Evolutionary conservation across 2,888 invertebrate genomes (phyloP), one percentile per base, ranked within the genome.

Genomic region (Myathropa florea): DNA sequence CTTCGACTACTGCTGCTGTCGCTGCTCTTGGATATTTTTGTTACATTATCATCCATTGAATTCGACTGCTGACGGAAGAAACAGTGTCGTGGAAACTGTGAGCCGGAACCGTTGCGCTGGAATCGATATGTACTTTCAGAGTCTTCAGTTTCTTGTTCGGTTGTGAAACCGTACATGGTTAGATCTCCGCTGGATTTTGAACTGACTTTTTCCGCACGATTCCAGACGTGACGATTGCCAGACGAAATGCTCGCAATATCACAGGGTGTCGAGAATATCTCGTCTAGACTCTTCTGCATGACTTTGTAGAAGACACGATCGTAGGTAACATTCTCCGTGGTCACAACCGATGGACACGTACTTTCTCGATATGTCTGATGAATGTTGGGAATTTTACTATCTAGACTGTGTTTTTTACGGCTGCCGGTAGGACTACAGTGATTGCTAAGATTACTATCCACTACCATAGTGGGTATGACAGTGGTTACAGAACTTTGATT

Each of bases 121-220:
- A 93, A 93, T 21, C 91, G 90, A 82, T 90, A 90, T 0, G 89
- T 78, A 18, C 85, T 85, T 57, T 89, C 89, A 7, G 67, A 60
- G 18, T 89, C 89, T 6, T 84, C 88, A 1, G 75, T 60, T 4
- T 83, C 82, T 26, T 88, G 87, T 68, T 89, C 88, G 6, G 89
- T 89, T 14, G 91, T 72, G 2, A 90, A 91, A 59, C 90, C 91
- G 79, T 92, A 93, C 91, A 92, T 92, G 72, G 92, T 92, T 4
- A 93, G 89, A 88, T 93, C 93, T 1, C 91, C 92, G 70, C 93
- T 93, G 0, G 93, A 93, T 72, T 93, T 93, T 7, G 93, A 93
- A 88, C 91, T 92, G 0, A 91, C 90, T 24, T 91, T 90, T 60
- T 92, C 91, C 1, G 90, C 72, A 63, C 91, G 90, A 59, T 90